Conservation (phyloP, 2,113 vertebrate genomes). For the Taxidea taxus region DNA sequence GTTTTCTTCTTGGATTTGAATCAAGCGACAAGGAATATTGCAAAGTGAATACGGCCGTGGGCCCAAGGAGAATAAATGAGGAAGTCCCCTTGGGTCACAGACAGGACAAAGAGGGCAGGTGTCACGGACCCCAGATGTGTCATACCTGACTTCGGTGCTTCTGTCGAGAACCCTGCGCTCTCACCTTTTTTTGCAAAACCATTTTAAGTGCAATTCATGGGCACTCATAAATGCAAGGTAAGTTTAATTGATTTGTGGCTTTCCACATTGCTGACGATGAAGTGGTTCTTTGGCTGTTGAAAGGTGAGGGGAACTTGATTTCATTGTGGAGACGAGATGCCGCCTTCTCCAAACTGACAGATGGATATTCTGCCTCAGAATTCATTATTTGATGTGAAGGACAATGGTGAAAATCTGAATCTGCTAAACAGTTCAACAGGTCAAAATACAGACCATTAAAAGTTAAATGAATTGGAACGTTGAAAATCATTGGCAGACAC, state of each 20-base stretch:
- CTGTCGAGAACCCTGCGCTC: not conserved
- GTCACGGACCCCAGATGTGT: not conserved
- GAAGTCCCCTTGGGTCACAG: not conserved
- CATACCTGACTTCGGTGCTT: not conserved
- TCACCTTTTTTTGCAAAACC: not conserved
- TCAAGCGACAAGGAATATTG: not conserved
- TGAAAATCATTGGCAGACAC: not conserved
- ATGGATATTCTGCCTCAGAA: conserved; percentile 50
- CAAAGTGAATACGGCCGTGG: not conserved
- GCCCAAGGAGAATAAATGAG: not conserved
- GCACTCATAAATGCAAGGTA: conserved; percentile 10
- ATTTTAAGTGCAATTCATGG: conserved; percentile 21
- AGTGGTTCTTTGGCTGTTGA: conserved; percentile 52
- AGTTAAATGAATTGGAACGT: conserved; percentile 32
- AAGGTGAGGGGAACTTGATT: conserved; percentile 66
- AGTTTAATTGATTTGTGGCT: conserved; percentile 65
- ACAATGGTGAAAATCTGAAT: conserved; percentile 47
- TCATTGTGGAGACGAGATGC: conserved; percentile 26
- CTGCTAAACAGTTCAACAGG: not conserved
- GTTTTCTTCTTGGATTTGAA: conserved; percentile 59
- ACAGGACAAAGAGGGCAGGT: not conserved
- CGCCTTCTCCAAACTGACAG: conserved; percentile 30
- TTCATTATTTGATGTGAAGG: conserved; percentile 46
- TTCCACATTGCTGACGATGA: conserved; percentile 29
- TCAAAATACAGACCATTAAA: conserved; percentile 42